phyloP scores from a whole-genome alignment of 2,888 invertebrate species.

The Agrotis puta region DNA sequence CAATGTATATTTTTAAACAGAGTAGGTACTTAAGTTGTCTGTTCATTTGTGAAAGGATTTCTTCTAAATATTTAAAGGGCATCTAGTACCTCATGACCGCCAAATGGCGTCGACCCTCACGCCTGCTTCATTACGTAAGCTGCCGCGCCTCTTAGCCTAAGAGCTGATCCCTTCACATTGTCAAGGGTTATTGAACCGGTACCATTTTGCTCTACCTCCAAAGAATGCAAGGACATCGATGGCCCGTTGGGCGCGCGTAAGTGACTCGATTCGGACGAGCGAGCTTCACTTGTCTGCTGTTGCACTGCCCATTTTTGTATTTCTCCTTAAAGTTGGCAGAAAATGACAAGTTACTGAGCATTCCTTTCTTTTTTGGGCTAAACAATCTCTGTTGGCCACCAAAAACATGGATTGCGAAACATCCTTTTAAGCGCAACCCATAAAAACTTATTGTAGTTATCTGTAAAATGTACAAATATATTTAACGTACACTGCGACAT shows the following conservation, averaged over 20 bases:
- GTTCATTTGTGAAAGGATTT: conserved; percentile 33
- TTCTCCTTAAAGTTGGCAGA: conserved; percentile 14
- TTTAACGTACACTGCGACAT: conserved; percentile 43
- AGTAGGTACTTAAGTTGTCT: not conserved
- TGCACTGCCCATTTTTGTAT: conserved; percentile 25
- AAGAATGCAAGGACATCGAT: conserved; percentile 89
- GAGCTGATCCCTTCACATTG: conserved; percentile 87
- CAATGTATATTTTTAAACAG: conserved; percentile 12
- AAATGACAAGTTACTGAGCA: conserved; percentile 15
- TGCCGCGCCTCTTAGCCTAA: conserved; percentile 79
- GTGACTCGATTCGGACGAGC: conserved; percentile 53
- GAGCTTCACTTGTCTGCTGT: conserved; percentile 48
- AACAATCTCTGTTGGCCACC: conserved; percentile 74
- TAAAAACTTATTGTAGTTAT: conserved; percentile 45
- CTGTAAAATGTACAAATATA: conserved; percentile 62
- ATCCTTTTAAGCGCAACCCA: conserved; percentile 73
- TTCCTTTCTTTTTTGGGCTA: conserved; percentile 46
- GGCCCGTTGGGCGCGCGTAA: conserved; percentile 71
- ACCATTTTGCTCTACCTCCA: conserved; percentile 83
- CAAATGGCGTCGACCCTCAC: conserved; percentile 80
- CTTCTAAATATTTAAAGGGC: conserved; percentile 54
- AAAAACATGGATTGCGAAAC: conserved; percentile 80
- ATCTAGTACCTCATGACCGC: conserved; percentile 71
- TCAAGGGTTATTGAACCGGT: conserved; percentile 87
- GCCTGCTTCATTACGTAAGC: conserved; percentile 82